phyloP scores from a whole-genome alignment of 2,797 vertebrate genomes.

The Onychomys torridus region DNA sequence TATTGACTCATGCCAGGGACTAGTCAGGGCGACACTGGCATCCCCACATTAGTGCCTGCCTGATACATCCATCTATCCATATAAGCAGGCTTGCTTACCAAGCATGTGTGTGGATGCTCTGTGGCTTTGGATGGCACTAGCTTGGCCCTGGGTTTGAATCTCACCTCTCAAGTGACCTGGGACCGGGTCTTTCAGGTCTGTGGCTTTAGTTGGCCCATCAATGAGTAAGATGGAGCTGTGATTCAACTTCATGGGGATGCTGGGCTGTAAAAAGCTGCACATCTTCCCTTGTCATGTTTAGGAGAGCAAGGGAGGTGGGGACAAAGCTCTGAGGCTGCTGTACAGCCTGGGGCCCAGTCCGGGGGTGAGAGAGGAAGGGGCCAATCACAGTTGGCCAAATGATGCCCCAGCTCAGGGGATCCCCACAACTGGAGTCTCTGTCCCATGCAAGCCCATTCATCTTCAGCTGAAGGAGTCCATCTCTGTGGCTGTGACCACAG shows the following conservation, averaged over 20 bases:
- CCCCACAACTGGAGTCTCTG: neutral
- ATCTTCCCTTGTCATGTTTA: no score
- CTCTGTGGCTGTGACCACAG: neutral
- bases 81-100: no score
- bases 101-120: neutral
- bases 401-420: rapidly evolving
- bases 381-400: neutral
- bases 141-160: neutral
- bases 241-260: rapidly evolving
- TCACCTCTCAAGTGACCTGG: neutral
- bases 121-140: neutral
- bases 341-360: rapidly evolving
- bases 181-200: no score
- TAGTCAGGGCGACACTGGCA: neutral
- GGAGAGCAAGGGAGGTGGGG: no score
- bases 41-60: rapidly evolving
- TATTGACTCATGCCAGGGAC: neutral
- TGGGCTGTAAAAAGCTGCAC: neutral
- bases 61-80: rapidly evolving
- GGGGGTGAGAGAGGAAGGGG: rapidly evolving
- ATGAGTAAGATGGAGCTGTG: neutral
- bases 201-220: neutral
- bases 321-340: neutral
- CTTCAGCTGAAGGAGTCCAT: constrained; percentile 15
- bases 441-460: neutral